Conservation (phyloP, 2,797 vertebrate species). For the Dendrocincla tyrannina region DNA sequence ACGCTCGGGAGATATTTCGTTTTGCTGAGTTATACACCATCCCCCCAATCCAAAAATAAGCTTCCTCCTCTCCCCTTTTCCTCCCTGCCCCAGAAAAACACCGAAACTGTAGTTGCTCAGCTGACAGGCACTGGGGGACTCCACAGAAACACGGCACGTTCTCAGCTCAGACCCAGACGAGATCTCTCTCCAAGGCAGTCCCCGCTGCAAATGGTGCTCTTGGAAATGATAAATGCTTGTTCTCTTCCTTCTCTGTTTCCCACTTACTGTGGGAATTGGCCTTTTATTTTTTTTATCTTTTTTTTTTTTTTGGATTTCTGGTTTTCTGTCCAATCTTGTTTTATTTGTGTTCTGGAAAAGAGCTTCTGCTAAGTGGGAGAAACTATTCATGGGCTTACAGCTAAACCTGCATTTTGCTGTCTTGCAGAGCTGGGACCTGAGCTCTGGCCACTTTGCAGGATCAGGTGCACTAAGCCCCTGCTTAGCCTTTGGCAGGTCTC, state of each 20-base stretch:
- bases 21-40: not conserved
- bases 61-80: not conserved
- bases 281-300: not conserved
- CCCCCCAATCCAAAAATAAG: no score
- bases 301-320: not conserved
- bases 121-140: not conserved
- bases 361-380: not conserved
- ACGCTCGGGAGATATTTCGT: not conserved
- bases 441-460: constrained; percentile 2
- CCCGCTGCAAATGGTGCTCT: not conserved
- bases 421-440: not conserved
- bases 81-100: not conserved
- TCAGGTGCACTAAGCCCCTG: not conserved
- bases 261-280: not conserved
- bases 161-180: not conserved
- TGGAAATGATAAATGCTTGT: not conserved
- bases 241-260: not conserved
- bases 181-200: not conserved
- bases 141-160: fast-evolving
- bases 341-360: not conserved
- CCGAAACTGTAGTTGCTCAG: not conserved
- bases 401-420: not conserved
- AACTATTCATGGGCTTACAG: not conserved
- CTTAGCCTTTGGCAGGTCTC: not conserved
- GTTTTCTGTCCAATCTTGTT: not conserved